phyloP scores from a whole-genome alignment of 1,140 invertebrate species.

The Drosophila dunni region DNA sequence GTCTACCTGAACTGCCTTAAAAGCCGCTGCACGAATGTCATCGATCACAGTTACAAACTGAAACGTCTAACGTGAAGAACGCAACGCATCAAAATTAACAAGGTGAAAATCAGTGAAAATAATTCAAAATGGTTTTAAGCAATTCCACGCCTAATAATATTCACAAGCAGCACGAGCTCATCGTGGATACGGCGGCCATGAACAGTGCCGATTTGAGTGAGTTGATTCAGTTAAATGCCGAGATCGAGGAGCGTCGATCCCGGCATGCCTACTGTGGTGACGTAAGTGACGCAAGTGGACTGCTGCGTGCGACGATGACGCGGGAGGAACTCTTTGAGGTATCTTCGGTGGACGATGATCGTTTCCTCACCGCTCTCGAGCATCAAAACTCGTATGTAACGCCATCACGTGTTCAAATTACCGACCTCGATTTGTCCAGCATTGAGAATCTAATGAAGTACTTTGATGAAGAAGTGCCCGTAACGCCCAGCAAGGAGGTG shows the following conservation, averaged over 20 bases:
- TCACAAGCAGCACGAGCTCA: slow-evolving; percentile 56
- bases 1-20: slow-evolving; percentile 53
- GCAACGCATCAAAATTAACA: neutral
- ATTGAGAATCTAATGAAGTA: slow-evolving; percentile 81
- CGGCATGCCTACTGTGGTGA: slow-evolving; percentile 18
- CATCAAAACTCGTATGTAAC: slow-evolving; percentile 65
- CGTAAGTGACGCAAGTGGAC: slow-evolving; percentile 36
- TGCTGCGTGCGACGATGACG: slow-evolving; percentile 70
- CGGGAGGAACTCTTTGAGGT: slow-evolving; percentile 76
- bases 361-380: slow-evolving; percentile 67
- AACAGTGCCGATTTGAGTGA: slow-evolving; percentile 65
- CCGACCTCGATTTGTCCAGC: slow-evolving; percentile 68
- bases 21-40: neutral
- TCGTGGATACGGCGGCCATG: slow-evolving; percentile 67
- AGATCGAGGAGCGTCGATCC: slow-evolving; percentile 63
- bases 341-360: slow-evolving; percentile 71
- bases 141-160: slow-evolving; percentile 64
- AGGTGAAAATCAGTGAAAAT: no score
- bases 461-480: slow-evolving; percentile 76
- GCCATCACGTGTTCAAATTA: slow-evolving; percentile 40
- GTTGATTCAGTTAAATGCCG: slow-evolving; percentile 61
- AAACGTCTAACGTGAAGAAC: slow-evolving; percentile 72
- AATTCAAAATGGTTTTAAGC: slow-evolving; percentile 63
- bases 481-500: slow-evolving; percentile 58
- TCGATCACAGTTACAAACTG: slow-evolving; percentile 65